Percentiles rank a stretch among this genome's conserved stretches.
Evolutionary conservation across 2,797 vertebrate species (phyloP).

Genomic region (Eulemur mongoz): DNA sequence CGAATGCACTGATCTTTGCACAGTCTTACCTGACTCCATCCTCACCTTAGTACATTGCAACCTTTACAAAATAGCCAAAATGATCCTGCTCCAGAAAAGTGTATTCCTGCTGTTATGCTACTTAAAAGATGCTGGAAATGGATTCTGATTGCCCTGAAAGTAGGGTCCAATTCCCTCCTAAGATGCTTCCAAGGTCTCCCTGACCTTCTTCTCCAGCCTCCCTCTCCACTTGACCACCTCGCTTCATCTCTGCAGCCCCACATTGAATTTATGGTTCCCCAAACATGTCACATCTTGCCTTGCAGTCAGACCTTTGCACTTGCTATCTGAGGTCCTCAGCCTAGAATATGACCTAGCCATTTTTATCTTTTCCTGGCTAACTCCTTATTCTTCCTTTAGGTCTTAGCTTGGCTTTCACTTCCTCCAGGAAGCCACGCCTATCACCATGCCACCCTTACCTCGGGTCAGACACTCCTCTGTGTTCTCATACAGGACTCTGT

Average conservation of each 20-base stretch:
- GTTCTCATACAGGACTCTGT: too few species aligned
- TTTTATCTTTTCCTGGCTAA: background rate
- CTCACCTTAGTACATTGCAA: background rate
- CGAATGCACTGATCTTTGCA: background rate
- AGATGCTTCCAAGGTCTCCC: too few species aligned
- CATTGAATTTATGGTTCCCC: background rate
- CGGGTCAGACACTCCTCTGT: too few species aligned
- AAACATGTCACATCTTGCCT: background rate
- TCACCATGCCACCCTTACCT: background rate
- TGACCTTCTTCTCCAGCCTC: background rate
- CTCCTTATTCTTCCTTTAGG: background rate
- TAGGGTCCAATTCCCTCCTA: background rate
- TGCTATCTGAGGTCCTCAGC: too few species aligned
- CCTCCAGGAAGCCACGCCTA: background rate
- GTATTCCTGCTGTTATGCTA: background rate
- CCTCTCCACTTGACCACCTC: background rate
- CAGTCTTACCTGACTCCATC: too few species aligned
- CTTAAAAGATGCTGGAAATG: background rate
- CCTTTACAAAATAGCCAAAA: background rate
- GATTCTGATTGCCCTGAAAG: background rate
- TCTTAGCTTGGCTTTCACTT: background rate
- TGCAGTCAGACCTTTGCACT: background rate
- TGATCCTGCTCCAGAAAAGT: background rate
- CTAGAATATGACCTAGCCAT: too few species aligned
- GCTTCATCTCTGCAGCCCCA: too few species aligned